Percentiles rank a stretch among this genome's conserved stretches.
phyloP scores from a whole-genome alignment of 2,797 vertebrate species.

The Hemibagrus guttatus region DNA sequence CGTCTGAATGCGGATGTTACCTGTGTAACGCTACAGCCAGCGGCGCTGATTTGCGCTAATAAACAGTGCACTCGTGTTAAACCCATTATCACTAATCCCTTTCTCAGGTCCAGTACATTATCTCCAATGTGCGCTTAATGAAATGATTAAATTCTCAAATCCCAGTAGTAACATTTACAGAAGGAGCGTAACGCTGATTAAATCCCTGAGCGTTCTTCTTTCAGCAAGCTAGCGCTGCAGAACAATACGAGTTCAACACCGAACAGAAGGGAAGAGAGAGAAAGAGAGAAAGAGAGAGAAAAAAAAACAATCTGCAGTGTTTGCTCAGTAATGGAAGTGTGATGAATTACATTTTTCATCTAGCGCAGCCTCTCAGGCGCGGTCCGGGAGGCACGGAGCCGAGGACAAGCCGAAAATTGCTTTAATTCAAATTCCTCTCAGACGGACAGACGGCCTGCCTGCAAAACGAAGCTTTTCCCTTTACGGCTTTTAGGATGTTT shows the following conservation, averaged over 20 bases:
- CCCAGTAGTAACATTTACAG: background rate
- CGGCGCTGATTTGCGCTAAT: background rate
- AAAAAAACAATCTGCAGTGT: constrained; percentile 17
- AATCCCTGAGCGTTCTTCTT: background rate
- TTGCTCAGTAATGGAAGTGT: constrained; percentile 27
- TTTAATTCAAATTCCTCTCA: constrained; percentile 64
- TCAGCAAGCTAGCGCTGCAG: background rate
- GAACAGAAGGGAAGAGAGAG: background rate
- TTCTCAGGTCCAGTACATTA: background rate
- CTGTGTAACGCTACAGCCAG: too few species aligned
- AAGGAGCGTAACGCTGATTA: background rate
- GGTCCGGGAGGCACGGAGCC: constrained; percentile 56
- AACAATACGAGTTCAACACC: background rate
- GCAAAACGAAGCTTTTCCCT: constrained; percentile 49
- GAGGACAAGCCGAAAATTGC: constrained; percentile 57
- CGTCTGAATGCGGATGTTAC: background rate
- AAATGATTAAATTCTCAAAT: background rate
- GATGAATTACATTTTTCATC: constrained; percentile 41
- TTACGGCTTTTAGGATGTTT: constrained; percentile 28
- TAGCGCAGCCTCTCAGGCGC: background rate
- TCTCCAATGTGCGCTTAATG: background rate
- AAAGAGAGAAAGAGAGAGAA: background rate
- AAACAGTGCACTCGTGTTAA: background rate
- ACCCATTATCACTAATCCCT: background rate
- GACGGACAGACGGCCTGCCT: constrained; percentile 59